Percentiles rank a stretch among this genome's conserved stretches.
phyloP scores from a whole-genome alignment of 1,140 invertebrate genomes.

The Pseudomyrmex dendroicus region DNA sequence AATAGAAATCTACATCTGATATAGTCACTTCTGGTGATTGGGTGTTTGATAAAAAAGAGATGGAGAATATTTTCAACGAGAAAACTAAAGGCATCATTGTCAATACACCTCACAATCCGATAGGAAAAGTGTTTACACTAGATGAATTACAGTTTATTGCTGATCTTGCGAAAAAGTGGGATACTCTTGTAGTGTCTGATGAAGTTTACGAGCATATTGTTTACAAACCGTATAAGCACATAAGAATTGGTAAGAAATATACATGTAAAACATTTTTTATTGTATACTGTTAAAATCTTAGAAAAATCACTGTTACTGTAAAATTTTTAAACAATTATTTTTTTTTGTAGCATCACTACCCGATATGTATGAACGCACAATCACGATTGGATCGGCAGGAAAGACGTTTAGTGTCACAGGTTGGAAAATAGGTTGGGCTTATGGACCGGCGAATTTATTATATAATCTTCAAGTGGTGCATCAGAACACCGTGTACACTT shows the following conservation, averaged over 20 bases:
- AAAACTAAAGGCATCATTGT: slow-evolving; percentile 98
- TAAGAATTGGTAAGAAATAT: slow-evolving; percentile 91
- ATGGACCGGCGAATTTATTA: slow-evolving; percentile 93
- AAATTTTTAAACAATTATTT: slow-evolving; percentile 32
- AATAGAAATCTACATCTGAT: slow-evolving; percentile 82
- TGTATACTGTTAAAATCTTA: too few species aligned
- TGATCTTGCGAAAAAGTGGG: slow-evolving; percentile 95
- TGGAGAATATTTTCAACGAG: slow-evolving; percentile 92
- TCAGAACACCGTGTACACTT: slow-evolving; percentile 97
- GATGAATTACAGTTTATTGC: slow-evolving; percentile 93
- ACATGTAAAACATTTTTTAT: neutral
- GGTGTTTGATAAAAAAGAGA: slow-evolving; percentile 93
- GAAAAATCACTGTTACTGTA: too few species aligned
- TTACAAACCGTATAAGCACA: slow-evolving; percentile 94
- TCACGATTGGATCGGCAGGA: slow-evolving; percentile 98
- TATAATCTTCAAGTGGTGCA: slow-evolving; percentile 94
- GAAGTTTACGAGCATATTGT: slow-evolving; percentile 99
- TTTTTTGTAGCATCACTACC: slow-evolving; percentile 92
- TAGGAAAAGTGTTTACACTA: slow-evolving; percentile 94
- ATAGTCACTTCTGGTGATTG: slow-evolving; percentile 92
- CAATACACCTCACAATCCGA: slow-evolving; percentile 98
- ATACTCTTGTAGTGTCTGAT: slow-evolving; percentile 96
- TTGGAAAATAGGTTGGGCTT: slow-evolving; percentile 99
- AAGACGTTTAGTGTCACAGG: slow-evolving; percentile 99
- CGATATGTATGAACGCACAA: slow-evolving; percentile 98